Percentiles rank a stretch among this genome's conserved stretches.
Conservation (phyloP, 2,113 vertebrate genomes). For the Hippocampus abdominalis region DNA sequence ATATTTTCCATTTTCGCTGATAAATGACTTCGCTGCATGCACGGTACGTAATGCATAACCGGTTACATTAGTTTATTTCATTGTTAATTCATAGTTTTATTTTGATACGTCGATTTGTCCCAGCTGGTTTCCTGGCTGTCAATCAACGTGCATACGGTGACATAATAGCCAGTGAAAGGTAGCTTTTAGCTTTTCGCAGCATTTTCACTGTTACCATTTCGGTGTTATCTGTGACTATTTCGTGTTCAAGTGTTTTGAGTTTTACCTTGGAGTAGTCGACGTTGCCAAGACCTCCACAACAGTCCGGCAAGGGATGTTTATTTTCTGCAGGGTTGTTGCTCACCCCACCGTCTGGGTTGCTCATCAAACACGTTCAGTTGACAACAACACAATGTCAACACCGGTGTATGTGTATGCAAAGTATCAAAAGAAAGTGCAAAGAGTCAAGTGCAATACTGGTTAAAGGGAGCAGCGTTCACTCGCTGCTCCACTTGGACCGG, state of each 20-base stretch:
- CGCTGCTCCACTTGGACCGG: background rate
- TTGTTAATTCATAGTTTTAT: constrained; percentile 26
- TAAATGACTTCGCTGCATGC: no score
- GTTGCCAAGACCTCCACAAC: constrained; percentile 73
- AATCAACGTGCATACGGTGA: background rate
- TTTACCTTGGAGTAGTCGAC: constrained; percentile 74
- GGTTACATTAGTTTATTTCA: no score
- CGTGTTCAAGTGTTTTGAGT: background rate
- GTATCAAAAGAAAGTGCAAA: background rate
- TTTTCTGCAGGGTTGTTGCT: background rate
- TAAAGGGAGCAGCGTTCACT: background rate
- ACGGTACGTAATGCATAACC: no score
- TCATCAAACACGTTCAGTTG: constrained; percentile 38
- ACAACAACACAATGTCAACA: background rate
- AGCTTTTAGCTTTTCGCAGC: no score
- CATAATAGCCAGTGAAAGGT: background rate
- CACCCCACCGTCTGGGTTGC: constrained; percentile 8
- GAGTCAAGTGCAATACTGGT: background rate
- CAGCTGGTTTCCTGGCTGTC: constrained; percentile 3
- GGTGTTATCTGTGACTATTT: no score
- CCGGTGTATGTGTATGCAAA: background rate
- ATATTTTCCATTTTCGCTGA: no score
- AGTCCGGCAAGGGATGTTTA: constrained; percentile 42
- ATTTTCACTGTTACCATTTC: fast-evolving
- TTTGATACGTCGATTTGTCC: constrained; percentile 5